Conservation (phyloP, 1,140 invertebrate genomes). For the Magallana angulata region DNA sequence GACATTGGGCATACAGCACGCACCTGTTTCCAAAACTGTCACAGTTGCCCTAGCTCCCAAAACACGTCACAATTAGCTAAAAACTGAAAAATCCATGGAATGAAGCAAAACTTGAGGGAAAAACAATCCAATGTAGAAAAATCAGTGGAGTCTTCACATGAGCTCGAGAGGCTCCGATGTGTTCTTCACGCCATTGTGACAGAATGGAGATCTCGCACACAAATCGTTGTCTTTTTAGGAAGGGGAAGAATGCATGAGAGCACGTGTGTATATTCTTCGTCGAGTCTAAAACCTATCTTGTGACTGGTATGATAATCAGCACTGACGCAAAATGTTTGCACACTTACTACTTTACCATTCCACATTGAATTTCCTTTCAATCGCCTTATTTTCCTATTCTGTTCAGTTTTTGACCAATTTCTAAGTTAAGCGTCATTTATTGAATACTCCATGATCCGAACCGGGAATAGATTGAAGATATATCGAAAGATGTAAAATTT, state of each 20-base stretch:
- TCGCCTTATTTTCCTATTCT: not conserved
- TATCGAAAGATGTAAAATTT: not conserved
- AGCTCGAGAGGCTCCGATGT: not conserved
- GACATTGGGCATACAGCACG: not conserved
- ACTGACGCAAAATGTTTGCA: conserved; percentile 31
- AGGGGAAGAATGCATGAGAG: conserved; percentile 27
- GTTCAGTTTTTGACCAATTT: not conserved
- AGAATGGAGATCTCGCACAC: not conserved
- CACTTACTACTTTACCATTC: not conserved
- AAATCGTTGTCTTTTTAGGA: conserved; percentile 28
- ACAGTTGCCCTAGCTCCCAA: not conserved
- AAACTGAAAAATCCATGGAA: not conserved
- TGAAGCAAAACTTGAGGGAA: conserved; percentile 6
- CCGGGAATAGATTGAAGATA: not conserved
- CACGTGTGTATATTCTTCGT: conserved; percentile 17
- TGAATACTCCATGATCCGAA: not conserved
- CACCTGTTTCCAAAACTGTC: not conserved
- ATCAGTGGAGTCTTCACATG: conserved; percentile 7
- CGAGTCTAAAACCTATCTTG: conserved; percentile 14
- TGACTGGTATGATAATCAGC: conserved; percentile 33
- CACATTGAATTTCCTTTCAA: conserved; percentile 10
- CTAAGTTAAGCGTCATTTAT: not conserved
- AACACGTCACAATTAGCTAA: not conserved
- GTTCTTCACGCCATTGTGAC: conserved; percentile 23
- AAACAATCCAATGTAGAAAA: conserved; percentile 3